phyloP scores from a whole-genome alignment of 2,797 vertebrate genomes.

The Takifugu rubripes region DNA sequence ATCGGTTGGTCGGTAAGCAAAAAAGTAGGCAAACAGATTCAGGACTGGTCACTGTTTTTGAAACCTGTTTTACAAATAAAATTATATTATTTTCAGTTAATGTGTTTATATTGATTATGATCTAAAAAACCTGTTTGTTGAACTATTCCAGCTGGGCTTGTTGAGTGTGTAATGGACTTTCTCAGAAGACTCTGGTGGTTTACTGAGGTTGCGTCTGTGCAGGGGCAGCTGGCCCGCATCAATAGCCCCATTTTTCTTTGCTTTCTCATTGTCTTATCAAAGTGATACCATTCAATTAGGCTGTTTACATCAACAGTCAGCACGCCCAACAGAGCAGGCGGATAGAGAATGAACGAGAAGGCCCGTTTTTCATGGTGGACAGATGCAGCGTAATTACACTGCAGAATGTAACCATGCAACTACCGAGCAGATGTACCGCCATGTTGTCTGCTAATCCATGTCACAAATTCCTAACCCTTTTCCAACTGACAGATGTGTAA shows the following conservation, averaged over 20 bases:
- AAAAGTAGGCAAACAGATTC: no score
- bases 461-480: slow-evolving; percentile 7
- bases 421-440: slow-evolving; percentile 45
- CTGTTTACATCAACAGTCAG: slow-evolving; percentile 10
- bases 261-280: slow-evolving; percentile 39
- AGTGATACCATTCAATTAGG: slow-evolving; percentile 47
- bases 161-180: slow-evolving; percentile 24
- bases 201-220: slow-evolving; percentile 30
- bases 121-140: no score
- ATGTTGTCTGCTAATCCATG: slow-evolving; percentile 38
- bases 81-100: no score
- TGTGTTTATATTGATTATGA: no score
- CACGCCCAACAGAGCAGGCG: background rate
- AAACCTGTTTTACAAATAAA: no score
- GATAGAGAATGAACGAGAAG: background rate
- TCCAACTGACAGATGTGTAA: slow-evolving; percentile 9
- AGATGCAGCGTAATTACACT: slow-evolving; percentile 29
- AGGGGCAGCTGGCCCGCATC: slow-evolving; percentile 41
- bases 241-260: slow-evolving; percentile 50
- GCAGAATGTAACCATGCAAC: slow-evolving; percentile 21
- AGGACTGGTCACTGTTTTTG: no score
- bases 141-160: slow-evolving; percentile 1
- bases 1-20: no score
- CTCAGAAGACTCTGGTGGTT: slow-evolving; percentile 30
- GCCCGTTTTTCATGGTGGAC: slow-evolving; percentile 7